Conservation (phyloP, 2,888 invertebrate genomes). For the Ormyrus pomaceus region DNA sequence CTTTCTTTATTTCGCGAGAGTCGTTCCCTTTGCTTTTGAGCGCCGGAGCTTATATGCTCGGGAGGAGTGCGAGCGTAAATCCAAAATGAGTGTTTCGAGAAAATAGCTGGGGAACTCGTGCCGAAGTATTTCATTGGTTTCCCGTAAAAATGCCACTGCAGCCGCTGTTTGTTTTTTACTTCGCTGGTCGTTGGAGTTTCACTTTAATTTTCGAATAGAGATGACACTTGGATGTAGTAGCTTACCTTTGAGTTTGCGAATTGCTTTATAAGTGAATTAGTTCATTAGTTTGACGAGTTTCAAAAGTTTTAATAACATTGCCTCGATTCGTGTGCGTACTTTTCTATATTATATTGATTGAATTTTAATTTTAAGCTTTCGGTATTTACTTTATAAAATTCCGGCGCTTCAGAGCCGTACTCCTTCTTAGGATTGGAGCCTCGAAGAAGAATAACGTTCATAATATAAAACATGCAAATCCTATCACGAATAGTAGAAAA, state of each 20-base stretch:
- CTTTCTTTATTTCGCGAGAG: conserved; percentile 40
- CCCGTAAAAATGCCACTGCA: conserved; percentile 26
- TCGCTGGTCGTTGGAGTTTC: background rate
- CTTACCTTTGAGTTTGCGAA: background rate
- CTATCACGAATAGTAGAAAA: no score
- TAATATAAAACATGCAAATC: no score
- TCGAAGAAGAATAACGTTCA: no score
- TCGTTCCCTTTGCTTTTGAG: background rate
- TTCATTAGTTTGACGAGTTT: conserved; percentile 29
- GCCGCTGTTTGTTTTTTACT: conserved; percentile 28
- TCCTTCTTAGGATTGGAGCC: no score
- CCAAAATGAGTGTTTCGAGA: conserved; percentile 51
- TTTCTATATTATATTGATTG: conserved; percentile 3
- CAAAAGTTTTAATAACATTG: conserved; percentile 2
- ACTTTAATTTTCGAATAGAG: no score
- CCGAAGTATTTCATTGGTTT: conserved; percentile 35
- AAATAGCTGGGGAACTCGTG: conserved; percentile 7
- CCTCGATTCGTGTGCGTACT: background rate
- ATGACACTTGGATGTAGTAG: no score
- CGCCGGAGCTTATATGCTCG: background rate
- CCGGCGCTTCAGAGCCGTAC: no score
- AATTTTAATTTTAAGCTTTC: background rate
- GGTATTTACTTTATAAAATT: background rate
- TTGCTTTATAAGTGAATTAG: background rate
- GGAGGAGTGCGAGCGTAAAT: conserved; percentile 39